Conservation (phyloP, 2,888 invertebrate genomes). For the Melipona bicolor region DNA sequence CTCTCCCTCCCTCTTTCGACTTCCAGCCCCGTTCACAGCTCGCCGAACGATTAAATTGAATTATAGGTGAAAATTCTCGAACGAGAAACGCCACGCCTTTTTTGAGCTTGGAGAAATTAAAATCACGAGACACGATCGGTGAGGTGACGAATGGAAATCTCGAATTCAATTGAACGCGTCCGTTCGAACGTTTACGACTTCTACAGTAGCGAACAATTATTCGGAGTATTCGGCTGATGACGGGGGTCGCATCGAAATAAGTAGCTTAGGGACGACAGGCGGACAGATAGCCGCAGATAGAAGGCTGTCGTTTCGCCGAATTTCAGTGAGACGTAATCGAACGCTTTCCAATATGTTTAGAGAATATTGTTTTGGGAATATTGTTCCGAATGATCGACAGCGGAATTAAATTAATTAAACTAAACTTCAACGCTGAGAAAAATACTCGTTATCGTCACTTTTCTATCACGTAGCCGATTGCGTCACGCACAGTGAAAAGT, state of each 20-base stretch:
- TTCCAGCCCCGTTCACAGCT: neutral
- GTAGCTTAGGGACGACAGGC: neutral
- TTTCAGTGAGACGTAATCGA: neutral
- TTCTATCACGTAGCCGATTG: too few relatives aligned
- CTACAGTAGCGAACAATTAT: neutral
- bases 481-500: too few relatives aligned
- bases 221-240: slow-evolving; percentile 9
- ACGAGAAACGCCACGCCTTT: neutral
- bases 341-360: neutral
- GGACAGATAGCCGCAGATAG: neutral
- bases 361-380: too few relatives aligned
- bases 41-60: neutral
- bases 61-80: neutral
- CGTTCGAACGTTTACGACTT: neutral
- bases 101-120: neutral
- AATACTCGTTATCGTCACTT: too few relatives aligned
- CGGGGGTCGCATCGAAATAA: neutral
- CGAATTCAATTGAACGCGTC: neutral
- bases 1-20: too few relatives aligned
- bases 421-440: too few relatives aligned
- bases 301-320: neutral
- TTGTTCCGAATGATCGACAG: too few relatives aligned
- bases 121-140: neutral
- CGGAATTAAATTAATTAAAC: too few relatives aligned
- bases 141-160: too few relatives aligned